Percentiles rank a stretch among this genome's conserved stretches.
phyloP scores from a whole-genome alignment of 2,888 invertebrate species.

The Camponotus fellah region DNA sequence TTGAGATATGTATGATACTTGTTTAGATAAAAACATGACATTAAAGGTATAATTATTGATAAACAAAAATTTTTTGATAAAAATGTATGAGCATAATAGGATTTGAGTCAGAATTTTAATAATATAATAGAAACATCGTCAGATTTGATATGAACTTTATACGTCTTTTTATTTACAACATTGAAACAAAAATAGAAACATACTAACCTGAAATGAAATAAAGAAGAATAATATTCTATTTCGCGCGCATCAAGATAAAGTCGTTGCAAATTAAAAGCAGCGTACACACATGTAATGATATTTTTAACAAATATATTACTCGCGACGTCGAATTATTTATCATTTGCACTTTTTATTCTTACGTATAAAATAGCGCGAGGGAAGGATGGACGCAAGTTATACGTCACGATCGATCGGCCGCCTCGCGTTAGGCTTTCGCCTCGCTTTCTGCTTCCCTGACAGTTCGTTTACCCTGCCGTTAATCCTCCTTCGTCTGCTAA shows the following conservation, averaged over 20 bases:
- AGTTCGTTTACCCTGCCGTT: conserved; percentile 77
- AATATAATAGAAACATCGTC: not conserved
- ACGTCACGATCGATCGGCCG: conserved; percentile 25
- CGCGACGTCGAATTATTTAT: not conserved
- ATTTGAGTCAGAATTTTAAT: not conserved
- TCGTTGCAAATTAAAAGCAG: not conserved
- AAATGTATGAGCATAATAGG: not conserved
- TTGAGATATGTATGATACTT: not conserved
- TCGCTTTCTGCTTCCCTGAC: conserved; percentile 77
- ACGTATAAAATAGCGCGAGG: not conserved
- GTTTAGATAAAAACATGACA: not conserved
- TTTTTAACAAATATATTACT: not conserved
- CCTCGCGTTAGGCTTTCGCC: conserved; percentile 48
- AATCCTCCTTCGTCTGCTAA: conserved; percentile 77
- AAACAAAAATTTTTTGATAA: not conserved
- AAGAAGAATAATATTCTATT: not conserved
- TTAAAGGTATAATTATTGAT: not conserved
- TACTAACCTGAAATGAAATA: not conserved
- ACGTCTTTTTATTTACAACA: not conserved
- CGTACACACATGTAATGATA: not conserved
- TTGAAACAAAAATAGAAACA: not conserved
- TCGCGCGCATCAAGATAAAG: not conserved
- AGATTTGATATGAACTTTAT: not conserved
- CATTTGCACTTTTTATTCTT: not conserved
- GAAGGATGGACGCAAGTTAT: not conserved